Evolutionary conservation across 2,888 invertebrate genomes (phyloP), one percentile per base, ranked within the genome.

Genomic region (Bembecia ichneumoniformis): DNA sequence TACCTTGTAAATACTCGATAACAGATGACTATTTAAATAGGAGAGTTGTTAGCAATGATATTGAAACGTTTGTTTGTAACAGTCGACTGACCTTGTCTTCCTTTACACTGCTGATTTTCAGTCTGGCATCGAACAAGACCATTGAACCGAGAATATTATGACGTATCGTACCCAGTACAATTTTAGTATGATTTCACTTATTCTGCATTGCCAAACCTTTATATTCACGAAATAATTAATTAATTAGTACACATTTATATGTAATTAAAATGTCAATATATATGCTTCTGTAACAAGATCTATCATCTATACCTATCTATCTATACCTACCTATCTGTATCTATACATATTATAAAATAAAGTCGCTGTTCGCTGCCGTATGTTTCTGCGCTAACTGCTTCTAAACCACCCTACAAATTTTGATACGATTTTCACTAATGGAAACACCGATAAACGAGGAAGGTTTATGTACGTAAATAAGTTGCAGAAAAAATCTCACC

Each of bases 11-110:
- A 62, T 40, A 13, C 40, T 13, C 10, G 44, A 43, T 45, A 47
- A 34, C 20, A 46, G 10, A 44, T 35, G 43, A 52, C 49, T 54
- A 54, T 56, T 53, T 51, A 52, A 55, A 58, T 54, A 51, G 54
- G 52, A 58, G 20, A 51, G 47, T 51, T 56, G 52, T 56, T 60
- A 58, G 57, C 58, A 55, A 61, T 73, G 66, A 66, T 75, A 74
- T 70, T 71, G 66, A 71, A 77, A 66, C 64, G 62, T 64, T 72
- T 68, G 63, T 66, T 56, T 61, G 75, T 74, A 75, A 77, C 76
- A 78, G 76, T 77, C 63, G 70, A 62, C 57, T 78, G 69, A 74
- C 82, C 82, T 82, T 80, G 82, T 70, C 70, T 77, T 72, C 71
- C 60, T 77, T 78, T 74, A 64, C 61, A 65, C 62, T 58, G 62